A percentile compares a stretch with the other conserved stretches of the same genome.
phyloP scores from a whole-genome alignment of 2,888 invertebrate genomes.

The Drosophila diplacantha region DNA sequence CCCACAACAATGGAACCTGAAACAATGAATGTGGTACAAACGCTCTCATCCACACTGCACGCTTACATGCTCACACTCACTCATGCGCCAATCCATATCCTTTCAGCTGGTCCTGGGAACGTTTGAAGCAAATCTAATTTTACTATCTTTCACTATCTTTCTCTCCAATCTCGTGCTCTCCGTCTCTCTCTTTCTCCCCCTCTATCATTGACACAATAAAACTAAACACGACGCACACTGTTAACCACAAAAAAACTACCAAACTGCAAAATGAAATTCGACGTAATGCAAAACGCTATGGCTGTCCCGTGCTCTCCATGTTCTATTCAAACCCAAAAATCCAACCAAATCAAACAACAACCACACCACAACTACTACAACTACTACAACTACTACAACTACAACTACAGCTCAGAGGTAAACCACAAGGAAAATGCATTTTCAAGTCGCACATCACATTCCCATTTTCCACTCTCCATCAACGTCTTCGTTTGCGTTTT shows the following conservation, averaged over 20 bases:
- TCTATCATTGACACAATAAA: slow-evolving; percentile 34
- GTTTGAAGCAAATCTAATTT: slow-evolving; percentile 78
- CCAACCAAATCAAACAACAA: slow-evolving; percentile 42
- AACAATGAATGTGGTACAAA: slow-evolving; percentile 58
- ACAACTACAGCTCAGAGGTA: slow-evolving; percentile 75
- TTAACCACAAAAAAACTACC: slow-evolving; percentile 12
- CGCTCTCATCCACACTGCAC: slow-evolving; percentile 19
- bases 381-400: slow-evolving; percentile 42
- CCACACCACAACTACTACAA: slow-evolving; percentile 35
- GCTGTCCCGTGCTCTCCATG: slow-evolving; percentile 37
- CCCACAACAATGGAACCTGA: slow-evolving; percentile 58
- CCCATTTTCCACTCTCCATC: slow-evolving; percentile 37
- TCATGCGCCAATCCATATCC: slow-evolving; percentile 40
- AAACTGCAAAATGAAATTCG: slow-evolving; percentile 33
- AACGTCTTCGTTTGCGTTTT: slow-evolving; percentile 19
- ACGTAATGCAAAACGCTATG: slow-evolving; percentile 42
- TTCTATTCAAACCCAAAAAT: slow-evolving; percentile 38
- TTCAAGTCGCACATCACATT: slow-evolving; percentile 51
- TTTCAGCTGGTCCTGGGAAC: slow-evolving; percentile 77
- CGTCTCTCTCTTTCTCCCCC: slow-evolving; percentile 33
- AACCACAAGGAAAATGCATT: slow-evolving; percentile 68
- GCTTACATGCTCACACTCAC: slow-evolving; percentile 16
- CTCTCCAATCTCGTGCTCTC: slow-evolving; percentile 51
- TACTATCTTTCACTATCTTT: slow-evolving; percentile 66
- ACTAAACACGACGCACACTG: slow-evolving; percentile 32